Evolutionary conservation across 53 echinoderm and acorn worm genomes (phyloP), one percentile per base, ranked within the genome.

Genomic region (Actinopyga echinites): DNA sequence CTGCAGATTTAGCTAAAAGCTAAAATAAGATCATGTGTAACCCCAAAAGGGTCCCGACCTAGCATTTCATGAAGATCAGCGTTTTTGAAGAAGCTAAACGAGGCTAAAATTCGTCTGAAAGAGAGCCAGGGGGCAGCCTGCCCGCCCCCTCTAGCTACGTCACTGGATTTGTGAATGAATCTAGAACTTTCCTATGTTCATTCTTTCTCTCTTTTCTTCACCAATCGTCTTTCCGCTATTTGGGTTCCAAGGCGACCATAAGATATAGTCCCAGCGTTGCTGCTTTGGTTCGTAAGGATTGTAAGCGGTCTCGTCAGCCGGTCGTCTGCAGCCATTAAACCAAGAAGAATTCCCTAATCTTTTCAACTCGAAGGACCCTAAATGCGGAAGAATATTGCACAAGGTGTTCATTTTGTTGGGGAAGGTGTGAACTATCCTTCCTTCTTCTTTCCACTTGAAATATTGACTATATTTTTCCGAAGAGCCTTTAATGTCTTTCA

Each of bases 391-490:
- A 13, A 88, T 59, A 42, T 85, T 65, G 54, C 95, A 95, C 9
- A 95, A 83, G 36, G 78, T 58, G 23, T 79, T 45, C 4, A 92
- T 92, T 43, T 89, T 57, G 68, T 85, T 60, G 2, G 95, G 92
- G 53, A 84, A 92, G 19, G 35, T 80, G 45, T 85, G 68, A 13
- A 90, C 61, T 28, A 95, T 54, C 10, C 73, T 64, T 1, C 90
- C 90, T 13, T 56, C 58, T 20, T 74, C 57, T 29, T 86, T 90
- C 95, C 95, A 95, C 33, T 92, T 83, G 71, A 95, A 95, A 65
- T 63, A 95, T 45, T 40, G 54, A 30, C 84, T 88, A 68, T 95
- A 95, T 57, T 89, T 77, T 24, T 85, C 69, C 17, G 90, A 85
- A 30, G 90, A 83, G 1, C 82, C 23, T 32, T 30, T 83, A 5